Percentiles rank a stretch among this genome's conserved stretches.
Conservation (phyloP, 2,888 invertebrate species). For the Folsomia manolachei region DNA sequence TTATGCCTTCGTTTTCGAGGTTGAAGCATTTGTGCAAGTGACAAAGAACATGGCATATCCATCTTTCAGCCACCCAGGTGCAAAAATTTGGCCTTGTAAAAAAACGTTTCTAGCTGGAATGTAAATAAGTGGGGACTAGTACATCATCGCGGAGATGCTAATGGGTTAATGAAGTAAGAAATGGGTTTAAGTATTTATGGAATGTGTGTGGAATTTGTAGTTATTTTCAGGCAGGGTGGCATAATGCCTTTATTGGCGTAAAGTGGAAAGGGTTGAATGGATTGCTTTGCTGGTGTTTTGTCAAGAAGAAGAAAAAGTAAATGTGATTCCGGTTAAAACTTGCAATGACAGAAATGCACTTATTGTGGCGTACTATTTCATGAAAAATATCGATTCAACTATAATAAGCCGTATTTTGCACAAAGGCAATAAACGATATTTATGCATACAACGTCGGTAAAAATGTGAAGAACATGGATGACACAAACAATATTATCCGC, state of each 20-base stretch:
- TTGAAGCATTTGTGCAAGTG: slow-evolving; percentile 12
- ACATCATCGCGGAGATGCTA: slow-evolving; percentile 16
- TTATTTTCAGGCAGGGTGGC: slow-evolving; percentile 2
- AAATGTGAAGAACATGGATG: too few species aligned
- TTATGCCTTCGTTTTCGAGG: too few species aligned
- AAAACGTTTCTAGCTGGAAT: neutral
- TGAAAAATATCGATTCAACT: too few species aligned
- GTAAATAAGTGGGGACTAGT: slow-evolving; percentile 1
- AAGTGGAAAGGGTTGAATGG: neutral
- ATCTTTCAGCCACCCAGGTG: slow-evolving; percentile 39
- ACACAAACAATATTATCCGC: neutral
- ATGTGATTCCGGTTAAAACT: too few species aligned
- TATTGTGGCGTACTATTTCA: too few species aligned
- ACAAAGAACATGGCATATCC: slow-evolving; percentile 5
- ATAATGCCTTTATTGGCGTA: neutral
- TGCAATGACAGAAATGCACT: too few species aligned
- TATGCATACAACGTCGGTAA: too few species aligned
- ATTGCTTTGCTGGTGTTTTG: too few species aligned
- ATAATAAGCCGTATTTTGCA: too few species aligned
- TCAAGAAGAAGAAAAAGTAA: too few species aligned
- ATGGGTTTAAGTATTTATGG: slow-evolving; percentile 23
- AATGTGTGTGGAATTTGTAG: slow-evolving; percentile 19
- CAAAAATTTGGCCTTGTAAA: slow-evolving; percentile 34
- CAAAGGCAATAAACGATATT: too few species aligned
- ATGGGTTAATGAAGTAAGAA: slow-evolving; percentile 32